Evolutionary conservation across 2,113 vertebrate species (phyloP).

Genomic region (Peromyscus maniculatus): DNA sequence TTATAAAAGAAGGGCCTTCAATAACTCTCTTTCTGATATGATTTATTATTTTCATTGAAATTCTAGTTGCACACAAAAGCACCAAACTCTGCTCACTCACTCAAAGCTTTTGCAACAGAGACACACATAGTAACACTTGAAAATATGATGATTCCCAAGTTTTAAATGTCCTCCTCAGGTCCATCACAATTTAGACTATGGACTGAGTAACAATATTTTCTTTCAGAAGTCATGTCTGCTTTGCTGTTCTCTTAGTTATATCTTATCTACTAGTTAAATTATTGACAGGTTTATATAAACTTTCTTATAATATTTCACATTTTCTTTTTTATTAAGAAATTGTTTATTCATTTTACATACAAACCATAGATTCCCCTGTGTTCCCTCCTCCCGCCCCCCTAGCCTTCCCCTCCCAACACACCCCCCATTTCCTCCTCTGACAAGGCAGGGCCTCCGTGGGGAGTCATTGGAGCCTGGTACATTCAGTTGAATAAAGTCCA

Average conservation of each 20-base stretch:
- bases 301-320: slow-evolving; percentile 4
- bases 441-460: too few relatives aligned
- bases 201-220: neutral
- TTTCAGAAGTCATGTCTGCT: slow-evolving; percentile 11
- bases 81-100: neutral
- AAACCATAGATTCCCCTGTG: too few relatives aligned
- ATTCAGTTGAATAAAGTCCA: too few relatives aligned
- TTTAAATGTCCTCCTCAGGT: neutral
- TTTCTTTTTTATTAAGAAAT: neutral
- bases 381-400: too few relatives aligned
- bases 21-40: neutral
- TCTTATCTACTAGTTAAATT: slow-evolving; percentile 58
- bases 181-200: neutral
- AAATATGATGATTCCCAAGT: slow-evolving; percentile 1
- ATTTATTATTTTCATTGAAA: neutral
- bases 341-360: too few relatives aligned
- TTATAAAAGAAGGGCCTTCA: slow-evolving; percentile 1
- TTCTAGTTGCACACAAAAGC: neutral
- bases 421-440: too few relatives aligned
- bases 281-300: slow-evolving; percentile 44
- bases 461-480: too few relatives aligned
- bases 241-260: slow-evolving; percentile 18
- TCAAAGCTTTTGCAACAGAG: neutral
- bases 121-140: slow-evolving; percentile 19
- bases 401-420: too few relatives aligned